Evolutionary conservation across 2,113 vertebrate genomes (phyloP), one percentile per base, ranked within the genome.

Genomic region (Toxotes chatareus): DNA sequence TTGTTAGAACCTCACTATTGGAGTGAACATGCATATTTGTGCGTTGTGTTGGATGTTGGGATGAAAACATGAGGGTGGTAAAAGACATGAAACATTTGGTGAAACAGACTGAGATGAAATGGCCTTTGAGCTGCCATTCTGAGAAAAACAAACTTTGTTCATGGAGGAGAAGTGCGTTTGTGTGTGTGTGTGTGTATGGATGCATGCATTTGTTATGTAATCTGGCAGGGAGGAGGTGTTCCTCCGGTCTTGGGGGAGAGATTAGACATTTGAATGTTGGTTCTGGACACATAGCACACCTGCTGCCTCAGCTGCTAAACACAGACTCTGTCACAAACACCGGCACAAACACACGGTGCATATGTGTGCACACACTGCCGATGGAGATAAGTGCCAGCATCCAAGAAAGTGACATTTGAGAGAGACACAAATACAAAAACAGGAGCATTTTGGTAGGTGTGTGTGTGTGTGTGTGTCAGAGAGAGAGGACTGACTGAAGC

Each of bases 241-340:
- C 21, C 31, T 78, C 49, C 53, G 34, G 64, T 83, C 60, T 77
- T 57, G 1, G 59, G 14, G 76, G 73, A 60, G 23, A 69, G 74
- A 66, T 85, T 46, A 79, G 40, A 73, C 74, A 79, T 86, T 76
- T 74, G 64, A 80, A 59, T 68, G 36, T 67, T 76, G 62, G n/a
- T 73, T 27, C 63, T 47, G 59, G 47, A 67, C 73, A 53, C 34
- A 56, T 8, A 6, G 34, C 65, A 56, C 85, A 89, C 88, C 85
- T 82, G 83, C 73, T 79, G 63, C 80, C 67, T 66, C 17, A 55
- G 53, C 49, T 49, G 34, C 64, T 65, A 17, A 66, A 81, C 60
- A 59, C 55, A 56, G 19, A 69, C 55, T 62, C 38, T 56, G 56
- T 2, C 46, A 49, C 53, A 51, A 44, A 34, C 46, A 64, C 56